Base-by-base conservation (phyloP, 2,797 vertebrate genomes). In the Linurgus olivaceus region DNA sequence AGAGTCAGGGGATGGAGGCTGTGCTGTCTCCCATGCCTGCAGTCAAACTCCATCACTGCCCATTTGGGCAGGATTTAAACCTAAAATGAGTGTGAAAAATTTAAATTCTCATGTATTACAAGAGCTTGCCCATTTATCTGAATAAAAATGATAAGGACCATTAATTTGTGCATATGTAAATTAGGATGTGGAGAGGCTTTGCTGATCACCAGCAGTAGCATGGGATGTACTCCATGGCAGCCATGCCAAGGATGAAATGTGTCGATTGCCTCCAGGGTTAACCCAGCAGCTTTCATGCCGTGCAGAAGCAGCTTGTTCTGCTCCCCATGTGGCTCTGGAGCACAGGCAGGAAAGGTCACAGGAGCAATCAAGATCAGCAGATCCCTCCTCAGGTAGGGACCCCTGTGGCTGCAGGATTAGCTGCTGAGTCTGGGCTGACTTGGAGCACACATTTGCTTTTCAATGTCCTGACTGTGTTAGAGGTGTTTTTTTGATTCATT, bases 301-400 rank as follows among this genome's bases (percentile, higher is more conserved):
- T 3, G n/a, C 71, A 63, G 15, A 16, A 95, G 83, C 86, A 93
- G 94, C 96, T 96, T 91, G 91, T 96, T 94, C 87, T 96, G 94
- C 96, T 91, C 94, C 24, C 95, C 87, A 84, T 86, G 96, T 76
- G 93, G 92, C 89, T 72, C 87, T 61, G 85, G 95, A 97, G 93
- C 85, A 44, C 67, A 81, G 76, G 91, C 94, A 91, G 93, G 35
- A 97, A 96, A 97, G 96, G 96, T 94, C 96, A 94, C 85, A 38
- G 3, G 44, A 94, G 95, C 96, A 95, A 94, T 96, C 96, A 94
- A 68, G 92, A 95, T 68, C 85, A 90, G 93, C 91, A 51, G 7
- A 75, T 90, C 93, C 82, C 85, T 83, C 28, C 89, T 96, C 88
- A 94, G 94, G 87, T 94, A 23, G 91, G 84, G 73, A 80, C 89